Evolutionary conservation across 2,113 vertebrate genomes (phyloP), one percentile per base, ranked within the genome.

Genomic region (Acanthisitta chloris): DNA sequence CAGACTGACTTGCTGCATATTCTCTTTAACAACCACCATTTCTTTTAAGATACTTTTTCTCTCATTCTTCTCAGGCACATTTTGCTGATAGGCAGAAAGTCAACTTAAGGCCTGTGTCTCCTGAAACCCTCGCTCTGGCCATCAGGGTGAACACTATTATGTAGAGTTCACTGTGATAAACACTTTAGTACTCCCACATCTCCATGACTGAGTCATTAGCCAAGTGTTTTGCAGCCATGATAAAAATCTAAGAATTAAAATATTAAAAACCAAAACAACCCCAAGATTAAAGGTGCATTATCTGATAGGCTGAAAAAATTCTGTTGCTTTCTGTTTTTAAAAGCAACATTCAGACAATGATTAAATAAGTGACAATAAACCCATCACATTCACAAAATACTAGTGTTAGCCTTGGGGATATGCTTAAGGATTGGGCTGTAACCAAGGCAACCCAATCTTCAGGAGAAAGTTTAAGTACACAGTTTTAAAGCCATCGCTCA

Each of bases 401-500:
- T 66, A 90, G 59, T 34, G 61, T 93, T 93, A 90, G 52, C 69
- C 92, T 90, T 93, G 40, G 64, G 82, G 86, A 90, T 76, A 46
- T 61, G 88, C 82, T 88, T 42, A 67, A 88, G 90, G 86, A 94
- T 34, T 72, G 88, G 90, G 77, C 80, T 78, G 94, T 93, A 96
- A 96, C 94, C 82, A 90, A 81, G 88, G 88, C 96, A 97, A 97
- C 76, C 46, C 65, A 38, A 81, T 78, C 94, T 92, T 76, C 86
- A 31, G 82, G 66, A 94, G 85, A 43, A 90, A 93, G 86, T 95
- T 90, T 86, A 94, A 88, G 55, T 6, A 92, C 57, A 59, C 54
- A 80, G 78, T 93, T 94, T 94, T 78, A 96, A 93, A 91, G 83
- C 92, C 82, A 83, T 19, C 49, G 72, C 83, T 94, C 80, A 92